Evolutionary conservation across 1,140 invertebrate species (phyloP), one percentile per base, ranked within the genome.

Genomic region (Cepaea nemoralis): DNA sequence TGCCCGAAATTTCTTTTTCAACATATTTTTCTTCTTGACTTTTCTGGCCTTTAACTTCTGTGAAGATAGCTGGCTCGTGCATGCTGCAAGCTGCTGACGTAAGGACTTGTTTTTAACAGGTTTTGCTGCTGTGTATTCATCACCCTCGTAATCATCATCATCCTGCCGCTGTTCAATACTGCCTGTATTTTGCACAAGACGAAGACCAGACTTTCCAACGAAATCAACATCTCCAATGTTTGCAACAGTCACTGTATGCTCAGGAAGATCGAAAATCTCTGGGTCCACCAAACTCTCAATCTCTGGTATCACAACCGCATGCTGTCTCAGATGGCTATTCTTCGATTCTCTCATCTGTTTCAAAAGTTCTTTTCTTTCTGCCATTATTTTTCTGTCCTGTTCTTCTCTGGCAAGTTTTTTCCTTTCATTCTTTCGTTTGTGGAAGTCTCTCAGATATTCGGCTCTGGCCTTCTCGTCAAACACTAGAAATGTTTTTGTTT

Each of bases 381-480:
- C 67, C 78, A 71, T 22, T 19, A 80, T 37, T 55, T 27, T 71
- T 73, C 48, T 66, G 42, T 80, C 78, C 12, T 80, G 6, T n/a
- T 80, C 73, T 33, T 80, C 78, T 73, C 67, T 80, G 19, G 78
- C 78, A 31, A 71, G 45, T 33, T 80, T 71, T 42, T 67, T 66
- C n/a, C 69, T 70, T 55, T 80, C 67, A 71, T 50, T 71, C 48
- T 80, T 80, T 19, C 78, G 35, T 33, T 80, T 80, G n/a, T 80
- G 78, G 70, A 80, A 80, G 24, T 69, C 78, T 73, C 69, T 16
- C 24, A 80, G 33, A 55, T 80, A 80, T 73, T 80, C 78, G n/a
- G n/a, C n/a, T n/a, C n/a, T n/a, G n/a, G n/a, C n/a, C n/a, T n/a
- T n/a, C n/a, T n/a, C n/a, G n/a, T n/a, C n/a, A n/a, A n/a, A n/a